A percentile compares a stretch with the other conserved stretches of the same genome.
Conservation (phyloP, 2,888 invertebrate genomes). For the Andricus quercusramuli region DNA sequence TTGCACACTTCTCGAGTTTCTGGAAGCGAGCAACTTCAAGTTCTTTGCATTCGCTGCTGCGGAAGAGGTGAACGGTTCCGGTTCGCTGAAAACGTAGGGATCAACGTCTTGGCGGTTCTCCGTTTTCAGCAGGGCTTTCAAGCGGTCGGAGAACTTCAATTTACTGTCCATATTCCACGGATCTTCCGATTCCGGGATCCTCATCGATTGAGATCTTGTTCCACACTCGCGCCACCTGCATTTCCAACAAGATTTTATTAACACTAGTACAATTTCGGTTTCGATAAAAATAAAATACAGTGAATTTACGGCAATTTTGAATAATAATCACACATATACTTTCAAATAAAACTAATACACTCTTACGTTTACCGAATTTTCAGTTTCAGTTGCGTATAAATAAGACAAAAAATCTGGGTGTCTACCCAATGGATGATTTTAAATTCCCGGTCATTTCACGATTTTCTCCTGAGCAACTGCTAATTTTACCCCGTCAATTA, state of each 20-base stretch:
- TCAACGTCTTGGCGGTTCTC: conserved; percentile 77
- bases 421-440: no score
- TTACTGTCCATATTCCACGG: conserved; percentile 77
- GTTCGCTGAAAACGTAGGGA: conserved; percentile 80
- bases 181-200: conserved; percentile 70
- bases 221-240: conserved; percentile 64
- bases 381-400: no score
- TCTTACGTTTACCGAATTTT: no score
- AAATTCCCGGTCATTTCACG: no score
- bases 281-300: no score
- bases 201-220: conserved; percentile 67
- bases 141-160: conserved; percentile 78
- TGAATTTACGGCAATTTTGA: no score
- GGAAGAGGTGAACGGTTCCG: conserved; percentile 69
- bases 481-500: no score
- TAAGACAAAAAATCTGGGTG: no score
- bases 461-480: no score
- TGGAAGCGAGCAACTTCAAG: conserved; percentile 65
- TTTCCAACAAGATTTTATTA: background rate
- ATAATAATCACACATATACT: no score
- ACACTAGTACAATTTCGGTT: background rate
- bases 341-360: no score
- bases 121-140: conserved; percentile 77
- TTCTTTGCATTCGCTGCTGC: conserved; percentile 59
- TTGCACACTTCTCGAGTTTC: conserved; percentile 67